Conservation (phyloP, 1,140 invertebrate species). For the Amyelois transitella region DNA sequence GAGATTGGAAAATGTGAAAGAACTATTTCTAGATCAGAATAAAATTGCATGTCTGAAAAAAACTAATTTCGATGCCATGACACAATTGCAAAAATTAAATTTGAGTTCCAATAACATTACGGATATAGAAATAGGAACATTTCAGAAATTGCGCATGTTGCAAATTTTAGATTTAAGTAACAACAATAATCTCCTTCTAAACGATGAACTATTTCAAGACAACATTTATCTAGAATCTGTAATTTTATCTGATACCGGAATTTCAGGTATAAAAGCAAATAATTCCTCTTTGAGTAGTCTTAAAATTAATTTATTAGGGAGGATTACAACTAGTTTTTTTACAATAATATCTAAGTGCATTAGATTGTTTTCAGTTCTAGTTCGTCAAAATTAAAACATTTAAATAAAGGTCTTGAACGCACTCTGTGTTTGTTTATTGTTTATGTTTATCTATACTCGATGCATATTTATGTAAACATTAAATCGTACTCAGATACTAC, state of each 20-base stretch:
- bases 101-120: slow-evolving; percentile 1
- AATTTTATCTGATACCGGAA: background rate
- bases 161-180: background rate
- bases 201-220: background rate
- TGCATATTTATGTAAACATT: too few relatives aligned
- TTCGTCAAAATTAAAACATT: too few relatives aligned
- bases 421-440: too few relatives aligned
- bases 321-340: too few relatives aligned
- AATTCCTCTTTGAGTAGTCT: too few relatives aligned
- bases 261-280: background rate
- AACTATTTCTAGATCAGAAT: background rate
- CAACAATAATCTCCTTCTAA: background rate
- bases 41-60: background rate
- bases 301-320: too few relatives aligned
- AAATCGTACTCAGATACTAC: too few relatives aligned
- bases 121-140: background rate
- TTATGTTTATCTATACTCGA: too few relatives aligned
- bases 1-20: background rate
- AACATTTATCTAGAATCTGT: background rate
- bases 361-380: too few relatives aligned
- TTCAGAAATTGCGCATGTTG: background rate
- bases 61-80: background rate
- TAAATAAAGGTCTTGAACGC: too few relatives aligned
- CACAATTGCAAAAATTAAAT: slow-evolving; percentile 3
- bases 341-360: too few relatives aligned